Evolutionary conservation across 2,797 vertebrate species (phyloP), one percentile per base, ranked within the genome.

Genomic region (Leucoraja ocellata): DNA sequence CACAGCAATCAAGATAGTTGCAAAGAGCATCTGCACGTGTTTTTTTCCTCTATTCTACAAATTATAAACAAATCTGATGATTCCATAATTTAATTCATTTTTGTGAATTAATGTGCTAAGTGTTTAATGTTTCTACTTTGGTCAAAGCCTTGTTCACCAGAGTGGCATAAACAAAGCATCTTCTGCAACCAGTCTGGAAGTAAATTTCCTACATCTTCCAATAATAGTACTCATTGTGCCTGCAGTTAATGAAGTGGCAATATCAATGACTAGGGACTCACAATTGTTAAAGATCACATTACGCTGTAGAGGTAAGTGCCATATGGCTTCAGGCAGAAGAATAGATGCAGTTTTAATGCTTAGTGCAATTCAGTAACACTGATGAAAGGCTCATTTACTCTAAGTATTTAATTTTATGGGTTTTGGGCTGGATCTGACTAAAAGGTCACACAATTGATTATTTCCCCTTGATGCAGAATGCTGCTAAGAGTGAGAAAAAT

Each of bases 211-310:
- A 86, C 58, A 63, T 14, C 28, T 63, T 86, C 4, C 58, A 86
- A 32, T 86, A 86, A 86, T 86, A n/a, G 61, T 4, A 63, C 54
- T 63, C 1, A 32, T 63, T 61, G 25, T 63, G 83, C 54, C 14
- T 61, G 83, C 28, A 86, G 54, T n/a, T 84, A 61, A 84, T 61
- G 81, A 84, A 84, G 81, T 61, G 2, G 54, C 11, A 73, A 86
- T 32, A 61, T 14, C 25, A 61, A 63, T 63, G 25, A 63, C 23
- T n/a, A 63, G 83, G 61, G 58, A 65, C 63, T 32, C n/a, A 84
- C 11, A 61, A 86, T 65, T 86, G n/a, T 86, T 63, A 88, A 88
- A 88, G 13, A 65, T 32, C n/a, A 21, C n/a, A 65, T 88, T 88
- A 88, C 10, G 63, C n/a, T 88, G n/a, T 65, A 68, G 16, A 63